Evolutionary conservation across 2,113 vertebrate species (phyloP).

Genomic region (Siphamia tubifer): DNA sequence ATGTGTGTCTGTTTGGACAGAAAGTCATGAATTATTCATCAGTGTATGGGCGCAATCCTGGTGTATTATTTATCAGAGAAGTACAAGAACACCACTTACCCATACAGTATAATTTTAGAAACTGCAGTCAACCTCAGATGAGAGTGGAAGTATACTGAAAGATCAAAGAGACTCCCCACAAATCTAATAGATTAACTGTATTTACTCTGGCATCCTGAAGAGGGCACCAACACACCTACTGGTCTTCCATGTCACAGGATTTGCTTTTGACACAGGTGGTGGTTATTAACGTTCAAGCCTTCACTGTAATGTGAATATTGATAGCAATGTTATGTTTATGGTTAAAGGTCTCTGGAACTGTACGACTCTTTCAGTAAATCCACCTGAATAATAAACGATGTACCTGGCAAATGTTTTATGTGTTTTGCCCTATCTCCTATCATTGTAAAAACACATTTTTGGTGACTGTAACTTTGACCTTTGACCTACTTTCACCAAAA

Average conservation of each 20-base stretch:
- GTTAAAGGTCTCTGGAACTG: too few relatives aligned
- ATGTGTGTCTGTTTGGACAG: constrained; percentile 2
- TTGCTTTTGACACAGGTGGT: neutral
- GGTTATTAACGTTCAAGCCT: neutral
- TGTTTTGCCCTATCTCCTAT: too few relatives aligned
- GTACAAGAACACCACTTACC: neutral
- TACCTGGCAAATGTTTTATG: too few relatives aligned
- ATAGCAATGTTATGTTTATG: too few relatives aligned
- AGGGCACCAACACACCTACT: constrained; percentile 34
- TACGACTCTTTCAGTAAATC: too few relatives aligned
- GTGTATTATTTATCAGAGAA: constrained; percentile 30
- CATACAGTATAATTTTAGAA: constrained; percentile 1
- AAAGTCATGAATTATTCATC: constrained; percentile 25
- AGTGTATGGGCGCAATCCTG: neutral
- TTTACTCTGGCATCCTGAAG: constrained; percentile 6
- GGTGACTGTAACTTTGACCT: too few relatives aligned
- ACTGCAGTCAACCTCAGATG: neutral
- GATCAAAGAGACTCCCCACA: neutral
- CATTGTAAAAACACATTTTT: too few relatives aligned
- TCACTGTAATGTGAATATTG: too few relatives aligned
- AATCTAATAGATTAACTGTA: neutral
- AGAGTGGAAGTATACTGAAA: neutral
- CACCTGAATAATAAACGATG: too few relatives aligned
- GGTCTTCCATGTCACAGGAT: too few relatives aligned
- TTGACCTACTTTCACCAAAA: too few relatives aligned